phyloP scores from a whole-genome alignment of 2,888 invertebrate species.

The Campoletis raptor region DNA sequence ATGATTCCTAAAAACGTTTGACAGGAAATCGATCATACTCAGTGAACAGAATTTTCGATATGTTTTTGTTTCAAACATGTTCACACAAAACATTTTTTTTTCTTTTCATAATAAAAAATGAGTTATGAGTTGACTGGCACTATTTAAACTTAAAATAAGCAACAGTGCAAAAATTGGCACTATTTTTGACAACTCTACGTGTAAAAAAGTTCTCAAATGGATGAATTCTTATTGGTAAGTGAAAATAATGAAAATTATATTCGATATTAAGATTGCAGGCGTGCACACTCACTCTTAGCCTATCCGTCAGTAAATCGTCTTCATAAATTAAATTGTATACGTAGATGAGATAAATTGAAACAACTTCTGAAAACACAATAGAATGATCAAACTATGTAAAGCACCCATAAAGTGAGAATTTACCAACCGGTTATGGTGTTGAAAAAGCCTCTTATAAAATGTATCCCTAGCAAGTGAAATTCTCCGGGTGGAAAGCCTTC shows the following conservation, averaged over 20 bases:
- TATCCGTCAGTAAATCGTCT: not conserved
- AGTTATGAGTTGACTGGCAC: too few relatives aligned
- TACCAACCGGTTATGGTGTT: constrained; percentile 36
- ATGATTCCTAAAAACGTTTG: not conserved
- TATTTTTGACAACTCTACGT: too few relatives aligned
- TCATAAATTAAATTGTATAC: not conserved
- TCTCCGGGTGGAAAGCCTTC: constrained; percentile 21
- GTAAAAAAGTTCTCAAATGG: too few relatives aligned
- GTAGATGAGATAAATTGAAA: constrained; percentile 12
- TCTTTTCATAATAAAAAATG: too few relatives aligned
- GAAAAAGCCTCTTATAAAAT: constrained; percentile 43
- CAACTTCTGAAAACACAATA: constrained; percentile 33
- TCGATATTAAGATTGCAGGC: not conserved
- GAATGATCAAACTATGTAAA: constrained; percentile 51
- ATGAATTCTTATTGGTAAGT: too few relatives aligned
- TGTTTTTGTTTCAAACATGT: constrained; percentile 12
- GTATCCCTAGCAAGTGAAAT: constrained; percentile 27
- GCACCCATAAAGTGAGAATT: constrained; percentile 44
- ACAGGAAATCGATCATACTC: not conserved
- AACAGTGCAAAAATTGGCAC: too few relatives aligned
- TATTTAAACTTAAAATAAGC: too few relatives aligned
- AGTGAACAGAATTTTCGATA: not conserved
- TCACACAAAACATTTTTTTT: not conserved
- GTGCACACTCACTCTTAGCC: not conserved
- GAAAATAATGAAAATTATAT: not conserved